These are phyloP conservation scores for Sitophilus oryzae DNA, from an alignment of 1,140 invertebrate genomes.

Conservation along the genomic window DNA sequence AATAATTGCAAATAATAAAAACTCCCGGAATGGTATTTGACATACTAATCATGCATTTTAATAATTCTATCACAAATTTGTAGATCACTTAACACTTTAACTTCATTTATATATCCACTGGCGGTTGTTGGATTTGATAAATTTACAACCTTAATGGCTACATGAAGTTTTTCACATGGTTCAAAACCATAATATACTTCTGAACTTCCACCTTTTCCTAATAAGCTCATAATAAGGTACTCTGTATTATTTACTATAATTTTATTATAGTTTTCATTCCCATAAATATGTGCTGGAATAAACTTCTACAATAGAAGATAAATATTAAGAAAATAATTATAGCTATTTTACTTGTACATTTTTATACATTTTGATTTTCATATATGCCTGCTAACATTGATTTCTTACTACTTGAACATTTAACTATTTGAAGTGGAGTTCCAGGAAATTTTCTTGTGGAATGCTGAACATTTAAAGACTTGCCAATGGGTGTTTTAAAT, in stretches of 20 bases:
- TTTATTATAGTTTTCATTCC: constrained; percentile 16
- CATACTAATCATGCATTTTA: constrained; percentile 84
- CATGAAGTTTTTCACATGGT: constrained; percentile 17
- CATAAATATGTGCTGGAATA: not conserved
- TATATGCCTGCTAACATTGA: not conserved
- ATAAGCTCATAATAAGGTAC: constrained; percentile 35
- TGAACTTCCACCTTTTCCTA: constrained; percentile 41
- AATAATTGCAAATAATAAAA: constrained; percentile 20
- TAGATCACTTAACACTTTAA: constrained; percentile 74
- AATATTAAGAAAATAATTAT: not conserved
- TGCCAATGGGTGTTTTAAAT: constrained; percentile 18
- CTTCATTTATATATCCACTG: constrained; percentile 86
- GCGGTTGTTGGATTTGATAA: constrained; percentile 58
- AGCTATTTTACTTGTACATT: not conserved
- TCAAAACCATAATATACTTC: constrained; percentile 38
- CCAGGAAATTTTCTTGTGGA: constrained; percentile 1
- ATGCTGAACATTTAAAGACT: constrained; percentile 1
- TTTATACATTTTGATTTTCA: not conserved
- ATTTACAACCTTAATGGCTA: constrained; percentile 52
- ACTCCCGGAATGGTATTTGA: constrained; percentile 31
- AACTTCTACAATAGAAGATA: not conserved
- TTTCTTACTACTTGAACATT: not conserved
- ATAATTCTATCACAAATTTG: constrained; percentile 80
- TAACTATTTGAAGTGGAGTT: constrained; percentile 1
- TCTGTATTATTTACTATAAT: constrained; percentile 32